A percentile compares a stretch with the other conserved stretches of the same genome.
Conservation (phyloP, 1,140 invertebrate species). For the Pseudomyrmex pallidus region DNA sequence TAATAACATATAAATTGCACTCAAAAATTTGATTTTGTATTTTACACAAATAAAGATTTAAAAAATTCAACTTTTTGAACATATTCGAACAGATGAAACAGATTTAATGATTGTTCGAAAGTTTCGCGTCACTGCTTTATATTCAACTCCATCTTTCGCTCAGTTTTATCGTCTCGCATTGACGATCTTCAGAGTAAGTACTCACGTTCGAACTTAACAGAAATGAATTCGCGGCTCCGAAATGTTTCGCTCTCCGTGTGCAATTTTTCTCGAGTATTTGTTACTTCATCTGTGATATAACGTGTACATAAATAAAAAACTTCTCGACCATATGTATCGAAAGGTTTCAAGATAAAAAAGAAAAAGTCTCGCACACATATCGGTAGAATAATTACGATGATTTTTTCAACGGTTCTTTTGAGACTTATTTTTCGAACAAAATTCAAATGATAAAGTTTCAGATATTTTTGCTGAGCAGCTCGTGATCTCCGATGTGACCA, state of each 20-base stretch:
- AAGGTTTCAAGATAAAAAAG: background rate
- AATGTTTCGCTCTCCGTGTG: background rate
- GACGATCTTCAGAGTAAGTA: conserved; percentile 8
- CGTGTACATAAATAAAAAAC: background rate
- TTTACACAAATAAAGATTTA: background rate
- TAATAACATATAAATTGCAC: too few relatives aligned
- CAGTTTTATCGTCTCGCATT: conserved; percentile 2
- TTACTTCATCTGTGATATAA: conserved; percentile 4
- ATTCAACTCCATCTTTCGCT: conserved; percentile 29
- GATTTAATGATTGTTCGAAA: background rate
- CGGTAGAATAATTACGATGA: background rate
- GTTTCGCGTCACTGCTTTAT: conserved; percentile 53
- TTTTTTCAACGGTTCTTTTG: background rate
- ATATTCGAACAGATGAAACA: background rate
- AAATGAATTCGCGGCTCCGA: conserved; percentile 33
- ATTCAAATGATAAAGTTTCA: background rate
- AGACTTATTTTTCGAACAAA: background rate
- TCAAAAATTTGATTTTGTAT: too few relatives aligned
- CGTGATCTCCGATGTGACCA: too few relatives aligned
- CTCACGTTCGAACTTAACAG: conserved; percentile 51
- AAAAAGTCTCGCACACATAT: background rate
- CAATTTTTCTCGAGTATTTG: conserved; percentile 53
- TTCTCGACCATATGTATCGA: background rate
- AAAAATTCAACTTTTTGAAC: background rate
- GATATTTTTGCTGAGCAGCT: background rate